Base-by-base conservation (phyloP, 53 echinoderm and acorn worm species). In the Henricia sp. region DNA sequence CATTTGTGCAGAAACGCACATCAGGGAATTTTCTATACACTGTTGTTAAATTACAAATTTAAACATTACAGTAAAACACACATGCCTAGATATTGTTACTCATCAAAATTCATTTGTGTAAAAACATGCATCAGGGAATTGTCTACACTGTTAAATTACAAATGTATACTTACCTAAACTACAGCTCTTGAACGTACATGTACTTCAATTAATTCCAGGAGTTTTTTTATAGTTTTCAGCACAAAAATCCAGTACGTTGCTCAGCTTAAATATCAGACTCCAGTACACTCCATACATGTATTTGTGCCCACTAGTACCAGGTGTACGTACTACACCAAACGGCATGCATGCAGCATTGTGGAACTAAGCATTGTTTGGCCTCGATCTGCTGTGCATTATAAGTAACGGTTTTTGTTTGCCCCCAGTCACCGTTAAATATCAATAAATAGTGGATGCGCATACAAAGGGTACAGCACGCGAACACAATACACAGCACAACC, bases 401-500 rank as follows among this genome's bases (percentile, higher is more conserved):
- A 60, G 30, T 60, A 60, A 60, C 62, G 32, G 62, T 52, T 77
- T 75, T 58, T 77, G 77, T 77, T 40, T 77, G 57, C 41, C 2
- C 58, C 41, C 27, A 77, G 77, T 51, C 77, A 29, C 58, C 26
- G 58, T 58, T 77, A 53, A 77, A 77, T 77, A 77, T 57, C 77
- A 58, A 77, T 77, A 59, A 37, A 67, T 37, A 67, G 4, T 67
- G 67, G 24, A 23, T 9, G 48, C 48, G 67, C 37, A 37, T n/a
- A 67, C 67, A 67, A 28, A 67, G 13, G 44, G 44, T 44, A 44
- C 44, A 13, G 44, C 44, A 9, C 44, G 44, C 13, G 44, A 6
- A 44, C 44, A 44, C 6, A 13, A 44, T 44, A 44, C 13, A 13
- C 44, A 13, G 44, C 44, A 6, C 44, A 6, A 6, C 6, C 13